Conservation (phyloP, 2,888 invertebrate genomes). For the Tethea ocularis region DNA sequence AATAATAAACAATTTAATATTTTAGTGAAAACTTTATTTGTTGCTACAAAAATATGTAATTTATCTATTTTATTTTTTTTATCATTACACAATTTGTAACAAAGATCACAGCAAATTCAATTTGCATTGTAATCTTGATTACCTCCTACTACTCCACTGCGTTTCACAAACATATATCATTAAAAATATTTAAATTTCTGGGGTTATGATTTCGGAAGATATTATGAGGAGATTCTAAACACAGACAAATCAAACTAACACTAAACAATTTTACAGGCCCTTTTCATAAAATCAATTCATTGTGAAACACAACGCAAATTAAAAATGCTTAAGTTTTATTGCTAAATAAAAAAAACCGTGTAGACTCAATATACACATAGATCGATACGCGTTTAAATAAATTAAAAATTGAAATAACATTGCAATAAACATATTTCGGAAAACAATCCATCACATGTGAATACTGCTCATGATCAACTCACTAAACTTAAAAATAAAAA, state of each 20-base stretch:
- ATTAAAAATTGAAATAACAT: constrained; percentile 16
- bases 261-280: too few relatives aligned
- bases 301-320: neutral
- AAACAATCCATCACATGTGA: constrained; percentile 35
- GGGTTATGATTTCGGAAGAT: neutral
- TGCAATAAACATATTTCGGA: constrained; percentile 14
- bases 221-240: neutral
- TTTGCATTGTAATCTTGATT: constrained; percentile 8
- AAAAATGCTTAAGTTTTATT: neutral
- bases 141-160: too few relatives aligned
- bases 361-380: constrained; percentile 10
- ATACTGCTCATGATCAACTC: constrained; percentile 34
- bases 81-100: constrained; percentile 30
- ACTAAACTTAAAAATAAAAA: constrained; percentile 28
- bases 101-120: constrained; percentile 49
- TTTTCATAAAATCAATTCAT: neutral
- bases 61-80: constrained; percentile 27
- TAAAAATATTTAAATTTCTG: neutral
- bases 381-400: constrained; percentile 8
- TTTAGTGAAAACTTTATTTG: constrained; percentile 59
- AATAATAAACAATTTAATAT: constrained; percentile 30
- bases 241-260: neutral
- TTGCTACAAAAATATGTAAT: constrained; percentile 69
- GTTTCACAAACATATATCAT: neutral
- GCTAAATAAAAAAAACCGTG: neutral